These are phyloP conservation scores for Lordiphosa andalusiaca DNA, from an alignment of 2,888 invertebrate genomes.

Conservation along the genomic window DNA sequence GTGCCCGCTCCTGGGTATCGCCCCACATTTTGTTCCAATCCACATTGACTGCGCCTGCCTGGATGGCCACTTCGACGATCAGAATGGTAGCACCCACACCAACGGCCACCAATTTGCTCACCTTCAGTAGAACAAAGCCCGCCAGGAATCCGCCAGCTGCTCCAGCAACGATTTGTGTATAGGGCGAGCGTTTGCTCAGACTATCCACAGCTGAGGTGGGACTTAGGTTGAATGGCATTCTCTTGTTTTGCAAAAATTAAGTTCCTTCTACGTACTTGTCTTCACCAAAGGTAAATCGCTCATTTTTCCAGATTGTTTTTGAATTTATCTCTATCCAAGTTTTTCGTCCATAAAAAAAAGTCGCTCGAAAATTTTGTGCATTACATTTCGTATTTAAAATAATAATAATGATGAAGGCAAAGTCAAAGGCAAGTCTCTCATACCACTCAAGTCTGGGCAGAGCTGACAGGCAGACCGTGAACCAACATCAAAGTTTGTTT, in stretches of 20 bases:
- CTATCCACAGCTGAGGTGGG: conserved; percentile 19
- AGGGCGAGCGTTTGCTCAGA: conserved; percentile 39
- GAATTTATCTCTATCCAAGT: too few species aligned
- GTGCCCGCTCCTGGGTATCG: neutral
- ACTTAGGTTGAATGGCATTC: conserved; percentile 12
- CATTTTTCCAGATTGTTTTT: conserved; percentile 15
- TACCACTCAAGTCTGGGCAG: conserved; percentile 9
- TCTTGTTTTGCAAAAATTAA: neutral
- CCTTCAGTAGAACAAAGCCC: conserved; percentile 36
- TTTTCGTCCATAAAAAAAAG: too few species aligned
- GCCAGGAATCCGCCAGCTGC: conserved; percentile 30
- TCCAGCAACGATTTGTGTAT: conserved; percentile 42
- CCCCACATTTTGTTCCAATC: conserved; percentile 5
- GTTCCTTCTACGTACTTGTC: conserved; percentile 41
- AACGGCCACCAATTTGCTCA: conserved; percentile 43
- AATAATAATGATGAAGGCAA: conserved; percentile 20
- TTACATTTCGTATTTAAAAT: conserved; percentile 7
- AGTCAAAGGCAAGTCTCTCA: conserved; percentile 15
- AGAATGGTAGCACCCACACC: conserved; percentile 28
- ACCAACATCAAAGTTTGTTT: conserved; percentile 51
- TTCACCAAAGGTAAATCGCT: conserved; percentile 9
- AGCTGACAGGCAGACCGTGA: conserved; percentile 47
- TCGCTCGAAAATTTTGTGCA: conserved; percentile 2
- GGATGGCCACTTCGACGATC: conserved; percentile 30
- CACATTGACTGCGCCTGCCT: conserved; percentile 25